A percentile compares a stretch with the other conserved stretches of the same genome.
phyloP scores from a whole-genome alignment of 2,797 vertebrate species.

The Chrosomus eos region DNA sequence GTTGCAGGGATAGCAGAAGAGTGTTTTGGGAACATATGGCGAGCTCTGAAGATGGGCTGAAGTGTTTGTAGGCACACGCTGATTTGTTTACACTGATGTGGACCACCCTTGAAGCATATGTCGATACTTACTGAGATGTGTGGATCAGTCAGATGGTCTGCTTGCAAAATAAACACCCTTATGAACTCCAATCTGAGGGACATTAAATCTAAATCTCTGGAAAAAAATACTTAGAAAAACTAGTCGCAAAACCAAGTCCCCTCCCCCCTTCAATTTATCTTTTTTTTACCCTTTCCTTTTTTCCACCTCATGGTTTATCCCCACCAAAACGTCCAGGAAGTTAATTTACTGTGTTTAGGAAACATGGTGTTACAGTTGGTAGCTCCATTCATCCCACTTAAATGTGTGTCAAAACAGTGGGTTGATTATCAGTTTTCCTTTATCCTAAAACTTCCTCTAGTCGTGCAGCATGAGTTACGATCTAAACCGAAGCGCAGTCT shows the following conservation, averaged over 20 bases:
- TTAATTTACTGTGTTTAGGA: slow-evolving; percentile 50
- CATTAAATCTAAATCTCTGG: slow-evolving; percentile 3
- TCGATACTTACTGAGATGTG: slow-evolving; percentile 31
- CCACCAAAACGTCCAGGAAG: slow-evolving; percentile 16
- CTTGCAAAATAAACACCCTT: slow-evolving; percentile 50
- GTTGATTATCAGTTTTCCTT: neutral
- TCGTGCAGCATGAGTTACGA: neutral
- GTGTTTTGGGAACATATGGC: slow-evolving; percentile 26
- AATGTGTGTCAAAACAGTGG: slow-evolving; percentile 35
- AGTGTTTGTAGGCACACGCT: slow-evolving; percentile 40
- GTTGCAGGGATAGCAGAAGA: neutral
- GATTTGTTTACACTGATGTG: slow-evolving; percentile 54
- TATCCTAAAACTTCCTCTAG: slow-evolving; percentile 24
- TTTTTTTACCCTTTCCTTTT: neutral
- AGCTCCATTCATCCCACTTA: slow-evolving; percentile 33
- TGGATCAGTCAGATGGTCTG: slow-evolving; percentile 41
- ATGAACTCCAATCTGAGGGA: neutral
- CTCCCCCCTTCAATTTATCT: slow-evolving; percentile 12
- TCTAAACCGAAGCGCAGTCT: slow-evolving; percentile 15
- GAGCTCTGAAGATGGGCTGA: slow-evolving; percentile 20
- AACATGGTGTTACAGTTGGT: slow-evolving; percentile 48
- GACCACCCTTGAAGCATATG: slow-evolving; percentile 53
- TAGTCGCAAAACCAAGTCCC: neutral
- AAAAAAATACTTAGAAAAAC: neutral
- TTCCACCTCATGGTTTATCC: slow-evolving; percentile 26